Percentiles rank a stretch among this genome's conserved stretches.
phyloP scores from a whole-genome alignment of 2,113 vertebrate genomes.

The Pomatostomus ruficeps region DNA sequence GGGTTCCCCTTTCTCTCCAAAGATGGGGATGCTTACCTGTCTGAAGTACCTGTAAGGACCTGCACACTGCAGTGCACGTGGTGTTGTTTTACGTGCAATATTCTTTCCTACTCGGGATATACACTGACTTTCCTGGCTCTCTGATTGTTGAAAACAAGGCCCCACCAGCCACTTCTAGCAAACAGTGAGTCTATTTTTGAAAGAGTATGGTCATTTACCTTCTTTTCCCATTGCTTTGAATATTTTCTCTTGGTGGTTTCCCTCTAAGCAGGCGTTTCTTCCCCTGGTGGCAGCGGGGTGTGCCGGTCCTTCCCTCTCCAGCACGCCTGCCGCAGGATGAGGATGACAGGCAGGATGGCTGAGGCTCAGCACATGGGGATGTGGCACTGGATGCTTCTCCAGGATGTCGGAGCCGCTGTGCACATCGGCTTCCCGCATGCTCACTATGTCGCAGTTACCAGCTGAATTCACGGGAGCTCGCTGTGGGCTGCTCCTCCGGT shows the following conservation, averaged over 20 bases:
- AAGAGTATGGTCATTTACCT: neutral
- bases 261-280: neutral
- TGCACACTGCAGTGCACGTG: neutral
- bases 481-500: constrained; percentile 39
- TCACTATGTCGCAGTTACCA: neutral
- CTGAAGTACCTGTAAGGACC: neutral
- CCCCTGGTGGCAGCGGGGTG: rapidly evolving
- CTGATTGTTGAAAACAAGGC: neutral
- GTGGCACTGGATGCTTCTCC: neutral
- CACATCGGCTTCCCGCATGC: rapidly evolving
- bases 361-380: neutral
- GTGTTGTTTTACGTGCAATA: neutral
- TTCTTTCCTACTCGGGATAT: neutral
- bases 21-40: neutral
- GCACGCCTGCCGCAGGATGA: rapidly evolving
- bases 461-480: constrained; percentile 32
- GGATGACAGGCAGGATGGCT: neutral
- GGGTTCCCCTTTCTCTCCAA: neutral
- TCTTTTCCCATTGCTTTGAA: neutral
- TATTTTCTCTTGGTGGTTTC: neutral
- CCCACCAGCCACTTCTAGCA: neutral
- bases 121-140: neutral
- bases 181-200: neutral
- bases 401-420: neutral
- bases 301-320: neutral